Evolutionary conservation across 2,888 invertebrate species (phyloP), one percentile per base, ranked within the genome.

Genomic region (Heliothis peltigera): DNA sequence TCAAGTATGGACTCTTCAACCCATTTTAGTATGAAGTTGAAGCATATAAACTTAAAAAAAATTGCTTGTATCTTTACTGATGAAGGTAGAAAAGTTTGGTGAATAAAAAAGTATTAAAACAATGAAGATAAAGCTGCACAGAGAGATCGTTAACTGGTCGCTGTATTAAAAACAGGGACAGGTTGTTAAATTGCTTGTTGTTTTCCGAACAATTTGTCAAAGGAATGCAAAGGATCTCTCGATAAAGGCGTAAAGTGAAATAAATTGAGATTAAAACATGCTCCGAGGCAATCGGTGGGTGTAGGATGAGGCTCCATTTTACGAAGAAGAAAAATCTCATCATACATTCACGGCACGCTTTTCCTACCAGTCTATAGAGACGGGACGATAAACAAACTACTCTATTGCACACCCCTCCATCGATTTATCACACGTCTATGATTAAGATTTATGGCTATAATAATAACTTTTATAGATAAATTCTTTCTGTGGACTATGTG

Each of bases 391-490:
- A 77, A 81, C 77, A 81, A 80, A 80, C 80, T 80, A 81, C 72
- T 80, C 64, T 70, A 73, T 72, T 72, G 68, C 80, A 64, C 77
- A 73, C 73, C 70, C 67, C 70, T 78, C 61, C 62, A 79, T 83
- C 77, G 81, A 84, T 83, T 81, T 83, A 83, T 83, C 78, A 78
- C 74, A 78, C 69, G 78, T 75, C 77, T 64, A 77, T 80, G 68
- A 81, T 80, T 81, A 70, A 80, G 80, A 80, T 80, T 77, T 81
- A 81, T 81, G 72, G 32, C 59, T 70, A 61, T 67, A 74, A 80
- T 81, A 80, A 81, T 76, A 74, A 70, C 52, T 64, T 78, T 70
- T 77, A 74, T 65, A 74, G 58, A 73, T 80, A 70, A 54, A 73
- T 70, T 73, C 60, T 57, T 68, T 63, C 25, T 67, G 74, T 48